These are phyloP conservation scores for Athrips mouffetella DNA, from an alignment of 2,888 invertebrate species.

Conservation along the genomic window DNA sequence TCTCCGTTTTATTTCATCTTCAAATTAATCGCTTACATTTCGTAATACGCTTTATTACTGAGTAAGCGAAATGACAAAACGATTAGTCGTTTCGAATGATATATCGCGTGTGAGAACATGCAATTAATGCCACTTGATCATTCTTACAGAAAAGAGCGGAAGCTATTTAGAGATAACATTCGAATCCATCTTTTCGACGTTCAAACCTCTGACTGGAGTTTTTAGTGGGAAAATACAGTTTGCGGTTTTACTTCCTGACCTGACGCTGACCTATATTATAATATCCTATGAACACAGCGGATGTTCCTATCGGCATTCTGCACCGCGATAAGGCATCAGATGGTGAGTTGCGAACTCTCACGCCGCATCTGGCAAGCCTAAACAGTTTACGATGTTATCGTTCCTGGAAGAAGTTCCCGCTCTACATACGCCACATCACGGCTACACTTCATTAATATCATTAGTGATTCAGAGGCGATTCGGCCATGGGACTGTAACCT, in stretches of 20 bases:
- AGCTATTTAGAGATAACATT: no score
- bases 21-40: no score
- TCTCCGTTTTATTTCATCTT: no score
- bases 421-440: constrained; percentile 38
- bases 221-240: constrained; percentile 44
- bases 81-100: constrained; percentile 19
- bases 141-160: constrained; percentile 27
- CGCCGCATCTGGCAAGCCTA: constrained; percentile 51
- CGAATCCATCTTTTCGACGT: no score
- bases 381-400: constrained; percentile 36
- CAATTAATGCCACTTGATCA: constrained; percentile 33
- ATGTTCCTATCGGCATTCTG: constrained; percentile 58
- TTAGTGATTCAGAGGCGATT: constrained; percentile 55
- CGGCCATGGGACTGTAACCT: constrained; percentile 55
- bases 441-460: constrained; percentile 53
- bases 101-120: constrained; percentile 32
- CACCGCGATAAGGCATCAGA: constrained; percentile 55
- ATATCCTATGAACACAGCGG: constrained; percentile 51
- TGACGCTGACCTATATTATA: constrained; percentile 50
- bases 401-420: constrained; percentile 47
- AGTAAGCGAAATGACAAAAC: neutral
- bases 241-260: constrained; percentile 70
- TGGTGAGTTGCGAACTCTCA: constrained; percentile 40
- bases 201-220: no score
- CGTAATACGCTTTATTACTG: no score